phyloP scores from a whole-genome alignment of 1,140 invertebrate species.

The Melipona quadrifasciata region DNA sequence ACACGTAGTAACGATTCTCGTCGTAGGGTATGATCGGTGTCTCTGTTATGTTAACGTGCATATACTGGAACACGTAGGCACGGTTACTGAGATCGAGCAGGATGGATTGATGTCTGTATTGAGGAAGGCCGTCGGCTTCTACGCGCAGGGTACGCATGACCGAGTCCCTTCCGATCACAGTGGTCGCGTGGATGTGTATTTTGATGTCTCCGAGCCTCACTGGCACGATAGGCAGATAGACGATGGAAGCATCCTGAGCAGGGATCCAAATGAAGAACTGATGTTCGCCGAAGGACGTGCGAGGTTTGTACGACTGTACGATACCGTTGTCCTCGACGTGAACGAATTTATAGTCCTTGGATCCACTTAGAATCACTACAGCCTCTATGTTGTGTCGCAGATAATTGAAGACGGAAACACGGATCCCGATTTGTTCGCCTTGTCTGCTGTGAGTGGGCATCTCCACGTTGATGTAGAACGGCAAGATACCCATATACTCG shows the following conservation, averaged over 20 bases:
- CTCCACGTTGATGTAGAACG: slow-evolving; percentile 97
- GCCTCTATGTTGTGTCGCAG: slow-evolving; percentile 92
- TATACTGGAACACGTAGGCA: slow-evolving; percentile 95
- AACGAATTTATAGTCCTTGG: slow-evolving; percentile 95
- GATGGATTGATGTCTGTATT: slow-evolving; percentile 95
- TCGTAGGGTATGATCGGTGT: slow-evolving; percentile 95
- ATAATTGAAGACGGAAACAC: slow-evolving; percentile 97
- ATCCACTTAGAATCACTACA: slow-evolving; percentile 92
- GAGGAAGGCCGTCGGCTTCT: slow-evolving; percentile 95
- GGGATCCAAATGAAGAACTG: slow-evolving; percentile 95
- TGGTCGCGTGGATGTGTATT: slow-evolving; percentile 91
- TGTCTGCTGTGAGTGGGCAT: slow-evolving; percentile 92
- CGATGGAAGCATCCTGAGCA: slow-evolving; percentile 89
- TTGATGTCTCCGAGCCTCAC: slow-evolving; percentile 90
- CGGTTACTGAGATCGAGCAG: slow-evolving; percentile 95
- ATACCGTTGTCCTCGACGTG: slow-evolving; percentile 96
- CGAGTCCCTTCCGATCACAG: slow-evolving; percentile 91
- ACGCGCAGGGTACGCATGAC: slow-evolving; percentile 89
- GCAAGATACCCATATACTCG: slow-evolving; percentile 91
- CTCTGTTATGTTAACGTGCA: slow-evolving; percentile 97
- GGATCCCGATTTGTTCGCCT: slow-evolving; percentile 96
- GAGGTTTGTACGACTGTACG: slow-evolving; percentile 91
- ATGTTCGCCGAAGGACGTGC: slow-evolving; percentile 94
- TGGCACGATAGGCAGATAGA: slow-evolving; percentile 96
- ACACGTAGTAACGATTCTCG: slow-evolving; percentile 95